Evolutionary conservation across 2,888 invertebrate species (phyloP).

Genomic region (Pandemis heparana): DNA sequence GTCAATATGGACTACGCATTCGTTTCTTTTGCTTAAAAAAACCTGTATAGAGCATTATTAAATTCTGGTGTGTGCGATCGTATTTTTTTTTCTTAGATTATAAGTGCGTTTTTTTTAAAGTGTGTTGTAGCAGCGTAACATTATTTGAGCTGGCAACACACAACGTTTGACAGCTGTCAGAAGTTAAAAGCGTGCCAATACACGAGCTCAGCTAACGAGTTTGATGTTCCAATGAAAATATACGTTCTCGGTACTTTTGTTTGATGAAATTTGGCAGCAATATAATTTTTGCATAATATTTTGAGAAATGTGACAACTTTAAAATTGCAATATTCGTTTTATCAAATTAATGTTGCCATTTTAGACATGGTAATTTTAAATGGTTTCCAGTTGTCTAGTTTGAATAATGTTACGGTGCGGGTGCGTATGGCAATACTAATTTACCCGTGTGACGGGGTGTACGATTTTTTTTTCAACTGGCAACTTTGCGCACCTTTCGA

Average conservation of each 20-base stretch:
- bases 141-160: neutral
- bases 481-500: conserved; percentile 31
- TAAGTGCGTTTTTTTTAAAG: conserved; percentile 75
- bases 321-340: neutral
- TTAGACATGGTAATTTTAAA: neutral
- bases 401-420: conserved; percentile 10
- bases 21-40: conserved; percentile 44
- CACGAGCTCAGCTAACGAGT: neutral
- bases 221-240: too few relatives aligned
- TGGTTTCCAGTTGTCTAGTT: neutral
- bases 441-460: conserved; percentile 34
- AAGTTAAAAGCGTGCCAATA: neutral
- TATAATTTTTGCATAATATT: neutral
- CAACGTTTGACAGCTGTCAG: neutral
- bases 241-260: too few relatives aligned
- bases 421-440: conserved; percentile 31
- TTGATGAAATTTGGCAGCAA: too few relatives aligned
- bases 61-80: conserved; percentile 63
- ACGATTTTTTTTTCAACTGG: conserved; percentile 28
- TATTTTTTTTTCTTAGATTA: conserved; percentile 65
- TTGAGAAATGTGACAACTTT: neutral
- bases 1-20: conserved; percentile 49
- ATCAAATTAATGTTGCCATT: neutral
- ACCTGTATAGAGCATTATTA: conserved; percentile 65
- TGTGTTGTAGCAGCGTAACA: conserved; percentile 41